Conservation (phyloP, 2,113 vertebrate species). For the Anolis carolinensis region DNA sequence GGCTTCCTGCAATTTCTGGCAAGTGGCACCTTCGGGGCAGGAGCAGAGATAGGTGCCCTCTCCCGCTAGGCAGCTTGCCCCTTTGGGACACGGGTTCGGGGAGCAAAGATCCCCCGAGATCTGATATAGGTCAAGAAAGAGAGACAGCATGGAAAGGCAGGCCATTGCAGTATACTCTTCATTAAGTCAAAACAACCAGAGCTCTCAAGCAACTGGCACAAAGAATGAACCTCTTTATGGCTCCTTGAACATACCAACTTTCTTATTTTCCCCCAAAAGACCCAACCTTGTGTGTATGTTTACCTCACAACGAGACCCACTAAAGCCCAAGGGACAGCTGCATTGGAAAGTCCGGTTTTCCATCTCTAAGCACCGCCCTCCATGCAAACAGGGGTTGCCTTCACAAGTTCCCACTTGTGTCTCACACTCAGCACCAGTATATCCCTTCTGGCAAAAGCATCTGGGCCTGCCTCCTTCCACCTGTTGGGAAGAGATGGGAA, state of each 20-base stretch:
- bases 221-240: too few species aligned
- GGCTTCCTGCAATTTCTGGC: background rate
- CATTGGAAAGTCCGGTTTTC: background rate
- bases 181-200: too few species aligned
- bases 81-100: slow-evolving; percentile 16
- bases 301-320: slow-evolving; percentile 7
- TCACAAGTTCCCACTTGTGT: background rate
- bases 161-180: too few species aligned
- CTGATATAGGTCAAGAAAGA: background rate
- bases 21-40: background rate
- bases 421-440: background rate
- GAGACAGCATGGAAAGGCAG: too few species aligned
- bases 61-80: background rate
- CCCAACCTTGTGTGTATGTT: too few species aligned
- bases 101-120: slow-evolving; percentile 11
- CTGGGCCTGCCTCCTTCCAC: background rate
- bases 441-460: slow-evolving; percentile 1
- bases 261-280: too few species aligned
- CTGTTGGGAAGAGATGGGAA: background rate
- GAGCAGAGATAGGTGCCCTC: slow-evolving; percentile 41
- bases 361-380: background rate
- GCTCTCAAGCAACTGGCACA: too few species aligned
- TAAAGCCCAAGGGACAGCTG: background rate
- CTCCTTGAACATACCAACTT: too few species aligned
- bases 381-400: slow-evolving; percentile 17